Percentiles rank a stretch among this genome's conserved stretches.
Evolutionary conservation across 2,113 vertebrate species (phyloP).

Genomic region (Coryphaenoides rupestris): DNA sequence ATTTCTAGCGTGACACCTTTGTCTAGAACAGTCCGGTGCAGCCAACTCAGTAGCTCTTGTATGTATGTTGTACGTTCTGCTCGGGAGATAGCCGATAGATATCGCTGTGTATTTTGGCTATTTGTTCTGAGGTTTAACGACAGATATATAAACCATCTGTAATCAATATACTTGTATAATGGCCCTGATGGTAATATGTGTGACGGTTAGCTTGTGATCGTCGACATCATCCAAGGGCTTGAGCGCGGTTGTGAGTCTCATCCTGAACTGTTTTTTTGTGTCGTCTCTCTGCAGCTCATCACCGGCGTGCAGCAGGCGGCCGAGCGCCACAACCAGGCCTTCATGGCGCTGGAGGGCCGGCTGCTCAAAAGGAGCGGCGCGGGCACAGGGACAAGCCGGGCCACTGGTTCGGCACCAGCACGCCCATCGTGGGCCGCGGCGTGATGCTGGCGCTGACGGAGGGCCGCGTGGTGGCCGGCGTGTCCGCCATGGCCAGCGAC

Average conservation of each 20-base stretch:
- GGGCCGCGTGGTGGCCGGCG: conserved; percentile 83
- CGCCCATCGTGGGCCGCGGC: conserved; percentile 91
- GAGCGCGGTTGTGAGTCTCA: neutral
- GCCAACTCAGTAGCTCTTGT: no score
- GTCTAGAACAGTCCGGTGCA: no score
- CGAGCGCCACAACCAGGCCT: conserved; percentile 94
- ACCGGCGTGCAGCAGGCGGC: conserved; percentile 95
- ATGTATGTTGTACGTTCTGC: no score
- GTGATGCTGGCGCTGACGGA: conserved; percentile 96
- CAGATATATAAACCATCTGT: no score
- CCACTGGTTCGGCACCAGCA: conserved; percentile 94
- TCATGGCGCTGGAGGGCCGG: conserved; percentile 94
- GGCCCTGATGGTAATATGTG: no score
- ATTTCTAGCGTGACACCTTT: no score
- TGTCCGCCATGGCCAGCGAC: conserved; percentile 87
- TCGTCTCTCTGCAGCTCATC: conserved; percentile 77
- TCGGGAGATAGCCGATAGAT: no score
- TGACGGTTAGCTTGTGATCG: no score
- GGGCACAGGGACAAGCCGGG: conserved; percentile 85
- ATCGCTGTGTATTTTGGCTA: no score
- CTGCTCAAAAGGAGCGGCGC: conserved; percentile 87
- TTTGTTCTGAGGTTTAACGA: no score
- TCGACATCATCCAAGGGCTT: neutral
- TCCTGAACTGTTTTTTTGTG: neutral
- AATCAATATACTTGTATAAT: no score